Conservation (phyloP, 37 sponge, comb jelly and placozoan genomes). For the Beroe forskalii region DNA sequence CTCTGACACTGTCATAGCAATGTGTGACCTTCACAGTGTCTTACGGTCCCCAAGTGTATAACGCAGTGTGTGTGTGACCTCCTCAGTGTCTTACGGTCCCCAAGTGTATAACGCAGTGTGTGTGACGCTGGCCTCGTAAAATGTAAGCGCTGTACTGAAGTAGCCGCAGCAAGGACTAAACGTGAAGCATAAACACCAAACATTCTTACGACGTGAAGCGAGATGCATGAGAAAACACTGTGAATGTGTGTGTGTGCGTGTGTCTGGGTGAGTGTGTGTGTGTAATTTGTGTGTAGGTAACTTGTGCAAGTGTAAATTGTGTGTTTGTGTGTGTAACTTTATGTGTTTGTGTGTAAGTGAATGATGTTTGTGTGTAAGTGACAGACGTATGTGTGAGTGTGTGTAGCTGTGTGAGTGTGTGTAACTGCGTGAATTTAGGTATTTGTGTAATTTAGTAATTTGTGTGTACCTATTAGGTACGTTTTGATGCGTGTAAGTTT, state of each 20-base stretch:
- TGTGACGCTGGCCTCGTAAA: too few relatives aligned
- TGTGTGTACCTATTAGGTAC: too few relatives aligned
- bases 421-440: too few relatives aligned
- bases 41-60: not conserved
- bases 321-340: not conserved
- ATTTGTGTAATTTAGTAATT: too few relatives aligned
- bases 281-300: not conserved
- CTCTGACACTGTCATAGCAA: too few relatives aligned
- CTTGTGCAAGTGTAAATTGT: not conserved
- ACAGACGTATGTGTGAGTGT: too few relatives aligned
- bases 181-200: not conserved
- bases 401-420: not conserved
- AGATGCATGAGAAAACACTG: not conserved
- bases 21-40: not conserved
- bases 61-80: not conserved
- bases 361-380: too few relatives aligned
- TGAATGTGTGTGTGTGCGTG: not conserved
- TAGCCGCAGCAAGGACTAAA: too few relatives aligned
- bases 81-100: not conserved
- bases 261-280: not conserved
- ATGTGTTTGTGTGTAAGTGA: not conserved
- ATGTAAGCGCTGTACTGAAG: too few relatives aligned
- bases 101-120: not conserved
- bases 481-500: too few relatives aligned
- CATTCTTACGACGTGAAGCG: not conserved